Evolutionary conservation across 2,797 vertebrate genomes (phyloP), one percentile per base, ranked within the genome.

Genomic region (Enteromius mattozi): DNA sequence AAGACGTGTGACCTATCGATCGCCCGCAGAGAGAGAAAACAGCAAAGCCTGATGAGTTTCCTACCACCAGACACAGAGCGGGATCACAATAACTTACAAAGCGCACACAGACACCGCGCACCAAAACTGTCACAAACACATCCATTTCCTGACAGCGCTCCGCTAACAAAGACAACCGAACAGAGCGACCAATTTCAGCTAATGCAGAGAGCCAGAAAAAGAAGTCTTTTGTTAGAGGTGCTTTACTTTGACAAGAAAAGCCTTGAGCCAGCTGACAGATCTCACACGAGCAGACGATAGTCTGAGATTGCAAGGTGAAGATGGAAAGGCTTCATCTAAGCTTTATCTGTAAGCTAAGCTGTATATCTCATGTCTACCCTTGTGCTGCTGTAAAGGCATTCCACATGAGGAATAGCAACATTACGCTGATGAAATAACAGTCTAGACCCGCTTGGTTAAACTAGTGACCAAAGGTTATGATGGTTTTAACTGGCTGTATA

Each of bases 1-100:
- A 93, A 92, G 92, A 92, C 92, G 90, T 89, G 86, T 91, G 92
- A 93, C 92, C 93, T 94, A 94, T 94, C 88, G 93, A 94, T 93
- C 87, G 89, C 86, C 85, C 77, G 87, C 59, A 30, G 85, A 82
- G 68, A 37, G 37, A n/a, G 40, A 81, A 71, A 84, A 82, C 74
- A 71, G 61, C 47, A 47, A 63, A 77, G 72, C 59, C 76, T 84
- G 82, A 80, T 86, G 70, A 69, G 78, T 79, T 85, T 83, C 78
- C 82, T 69, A 59, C 24, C 78, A 8, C 61, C 59, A 81, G 74
- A 84, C 87, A 78, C 77, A 81, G 74, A 78, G 74, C 24, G 24
- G 63, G 68, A 86, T 83, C 82, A 86, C 85, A 86, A 80, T 80
- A 86, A 87, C 85, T 82, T 61, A 85, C 80, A 66, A 14, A 74